A percentile compares a stretch with the other conserved stretches of the same genome.
Conservation (phyloP, 2,113 vertebrate species). For the Phrynocephalus versicolor region DNA sequence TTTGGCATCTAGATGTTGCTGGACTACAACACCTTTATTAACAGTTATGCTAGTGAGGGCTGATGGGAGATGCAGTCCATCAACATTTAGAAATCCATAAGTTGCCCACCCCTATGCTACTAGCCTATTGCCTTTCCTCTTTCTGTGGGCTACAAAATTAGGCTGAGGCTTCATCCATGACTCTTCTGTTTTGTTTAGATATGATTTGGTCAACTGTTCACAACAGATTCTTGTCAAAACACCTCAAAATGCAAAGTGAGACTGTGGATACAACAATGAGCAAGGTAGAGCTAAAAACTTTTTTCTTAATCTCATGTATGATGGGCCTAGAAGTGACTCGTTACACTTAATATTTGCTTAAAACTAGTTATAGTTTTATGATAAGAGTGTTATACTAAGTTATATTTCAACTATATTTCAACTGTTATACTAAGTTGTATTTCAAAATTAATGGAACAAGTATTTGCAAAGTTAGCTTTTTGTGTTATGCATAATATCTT, state of each 20-base stretch:
- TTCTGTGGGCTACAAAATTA: not conserved
- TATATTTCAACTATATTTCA: too few species aligned
- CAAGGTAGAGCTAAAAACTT: not conserved
- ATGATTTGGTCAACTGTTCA: not conserved
- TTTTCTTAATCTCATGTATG: not conserved
- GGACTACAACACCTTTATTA: not conserved
- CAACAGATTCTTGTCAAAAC: not conserved
- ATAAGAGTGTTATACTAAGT: too few species aligned
- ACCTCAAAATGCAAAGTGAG: not conserved
- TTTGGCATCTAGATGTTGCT: not conserved
- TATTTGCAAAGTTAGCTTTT: too few species aligned
- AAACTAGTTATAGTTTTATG: too few species aligned
- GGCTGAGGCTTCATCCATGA: not conserved
- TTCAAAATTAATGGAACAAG: too few species aligned
- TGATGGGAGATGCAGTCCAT: not conserved
- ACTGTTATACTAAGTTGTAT: too few species aligned
- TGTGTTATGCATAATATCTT: too few species aligned
- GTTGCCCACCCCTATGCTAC: not conserved
- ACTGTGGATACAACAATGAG: not conserved
- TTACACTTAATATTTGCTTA: too few species aligned
- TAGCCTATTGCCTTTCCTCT: not conserved
- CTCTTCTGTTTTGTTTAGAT: not conserved
- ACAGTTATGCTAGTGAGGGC: not conserved
- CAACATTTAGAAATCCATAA: not conserved
- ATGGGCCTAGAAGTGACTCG: not conserved